Conservation (phyloP, 2,797 vertebrate species). For the Pelodytes ibericus region DNA sequence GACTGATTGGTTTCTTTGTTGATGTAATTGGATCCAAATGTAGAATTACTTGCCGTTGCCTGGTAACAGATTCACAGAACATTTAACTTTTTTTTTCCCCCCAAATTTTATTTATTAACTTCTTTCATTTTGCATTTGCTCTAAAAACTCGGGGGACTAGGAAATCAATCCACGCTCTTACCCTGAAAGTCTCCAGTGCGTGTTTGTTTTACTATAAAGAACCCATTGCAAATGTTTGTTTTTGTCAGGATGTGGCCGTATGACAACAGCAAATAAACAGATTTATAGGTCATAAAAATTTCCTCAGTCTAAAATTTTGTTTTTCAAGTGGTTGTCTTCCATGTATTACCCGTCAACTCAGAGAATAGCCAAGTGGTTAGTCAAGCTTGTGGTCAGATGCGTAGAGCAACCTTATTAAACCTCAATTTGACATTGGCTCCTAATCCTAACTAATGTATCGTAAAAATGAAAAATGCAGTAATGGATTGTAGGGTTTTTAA, state of each 20-base stretch:
- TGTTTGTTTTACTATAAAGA: constrained; percentile 8
- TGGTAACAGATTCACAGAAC: constrained; percentile 21
- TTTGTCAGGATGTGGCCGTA: neutral
- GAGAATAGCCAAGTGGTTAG: too few species aligned
- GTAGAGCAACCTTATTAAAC: too few species aligned
- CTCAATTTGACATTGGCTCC: too few species aligned
- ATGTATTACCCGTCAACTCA: too few species aligned
- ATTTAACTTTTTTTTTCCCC: neutral
- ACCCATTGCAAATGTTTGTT: neutral
- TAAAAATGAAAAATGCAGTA: too few species aligned
- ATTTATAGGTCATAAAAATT: too few species aligned
- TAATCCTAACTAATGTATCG: too few species aligned
- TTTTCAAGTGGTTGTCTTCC: too few species aligned
- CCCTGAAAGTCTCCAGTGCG: neutral
- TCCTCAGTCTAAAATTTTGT: too few species aligned
- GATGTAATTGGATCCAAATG: constrained; percentile 29
- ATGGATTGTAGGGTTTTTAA: too few species aligned
- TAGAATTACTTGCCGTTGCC: constrained; percentile 10
- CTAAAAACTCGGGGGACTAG: constrained; percentile 7
- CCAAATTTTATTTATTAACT: constrained; percentile 1
- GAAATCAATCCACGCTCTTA: constrained; percentile 18
- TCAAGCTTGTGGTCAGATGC: too few species aligned
- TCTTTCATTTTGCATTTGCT: constrained; percentile 8
- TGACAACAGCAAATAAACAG: neutral
- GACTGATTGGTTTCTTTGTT: constrained; percentile 31